Conservation (phyloP, 2,797 vertebrate species). For the Decapterus maruadsi region DNA sequence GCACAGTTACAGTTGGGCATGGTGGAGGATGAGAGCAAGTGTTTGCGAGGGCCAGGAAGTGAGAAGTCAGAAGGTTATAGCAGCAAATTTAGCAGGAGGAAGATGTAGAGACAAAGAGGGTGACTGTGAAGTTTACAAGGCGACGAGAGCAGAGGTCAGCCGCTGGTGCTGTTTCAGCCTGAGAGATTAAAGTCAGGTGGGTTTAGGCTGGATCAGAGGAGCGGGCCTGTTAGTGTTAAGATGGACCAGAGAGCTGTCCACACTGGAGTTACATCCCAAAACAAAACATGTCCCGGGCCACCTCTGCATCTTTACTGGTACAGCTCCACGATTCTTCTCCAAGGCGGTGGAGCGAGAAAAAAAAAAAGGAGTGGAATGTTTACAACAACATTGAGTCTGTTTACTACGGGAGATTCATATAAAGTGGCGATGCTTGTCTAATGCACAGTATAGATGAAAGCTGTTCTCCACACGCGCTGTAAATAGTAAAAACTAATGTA, state of each 20-base stretch:
- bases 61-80: neutral
- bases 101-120: neutral
- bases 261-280: neutral
- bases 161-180: neutral
- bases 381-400: conserved; percentile 67
- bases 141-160: neutral
- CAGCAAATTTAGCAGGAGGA: neutral
- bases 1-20: conserved; percentile 25
- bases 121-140: conserved; percentile 2
- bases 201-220: neutral
- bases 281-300: neutral
- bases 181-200: neutral
- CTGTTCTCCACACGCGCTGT: conserved; percentile 65
- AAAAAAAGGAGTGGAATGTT: conserved; percentile 78
- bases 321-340: conserved; percentile 16
- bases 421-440: conserved; percentile 23
- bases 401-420: conserved; percentile 49
- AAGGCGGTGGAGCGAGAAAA: conserved; percentile 39
- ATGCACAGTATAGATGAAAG: conserved; percentile 3
- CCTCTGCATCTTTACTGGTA: conserved; percentile 7
- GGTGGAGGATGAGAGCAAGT: conserved; percentile 44
- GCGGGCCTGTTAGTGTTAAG: neutral
- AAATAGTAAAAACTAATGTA: conserved; percentile 66
- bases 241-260: neutral
- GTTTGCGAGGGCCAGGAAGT: neutral